Evolutionary conservation across 2,888 invertebrate genomes (phyloP).

Genomic region (Eupeodes luniger): DNA sequence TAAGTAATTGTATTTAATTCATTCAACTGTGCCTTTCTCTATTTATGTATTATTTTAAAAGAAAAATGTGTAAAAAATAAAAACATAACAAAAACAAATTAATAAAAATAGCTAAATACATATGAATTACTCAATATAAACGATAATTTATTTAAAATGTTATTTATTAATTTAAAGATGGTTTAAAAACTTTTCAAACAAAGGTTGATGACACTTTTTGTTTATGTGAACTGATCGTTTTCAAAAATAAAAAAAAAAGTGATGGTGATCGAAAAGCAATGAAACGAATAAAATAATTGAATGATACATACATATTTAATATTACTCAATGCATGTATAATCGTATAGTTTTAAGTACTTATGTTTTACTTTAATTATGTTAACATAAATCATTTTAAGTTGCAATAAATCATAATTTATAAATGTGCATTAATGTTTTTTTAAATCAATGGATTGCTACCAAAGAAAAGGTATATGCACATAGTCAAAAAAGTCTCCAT

Average conservation of each 20-base stretch:
- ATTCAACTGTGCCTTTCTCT: constrained; percentile 1
- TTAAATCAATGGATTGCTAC: background rate
- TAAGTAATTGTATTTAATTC: background rate
- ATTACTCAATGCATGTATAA: background rate
- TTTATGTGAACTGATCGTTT: too few species aligned
- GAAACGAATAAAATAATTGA: background rate
- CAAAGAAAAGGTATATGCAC: too few species aligned
- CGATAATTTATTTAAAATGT: background rate
- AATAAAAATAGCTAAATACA: too few species aligned
- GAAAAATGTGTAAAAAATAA: background rate
- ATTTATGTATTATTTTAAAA: background rate
- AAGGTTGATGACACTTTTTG: too few species aligned
- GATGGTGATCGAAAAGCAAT: background rate
- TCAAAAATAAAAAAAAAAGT: background rate
- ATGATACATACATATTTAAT: background rate
- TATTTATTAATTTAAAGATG: background rate
- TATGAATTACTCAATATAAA: background rate
- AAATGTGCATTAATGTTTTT: background rate
- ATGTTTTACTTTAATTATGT: background rate
- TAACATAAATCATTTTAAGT: background rate
- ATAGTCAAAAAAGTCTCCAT: too few species aligned
- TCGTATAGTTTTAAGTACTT: background rate
- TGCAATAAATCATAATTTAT: constrained; percentile 4
- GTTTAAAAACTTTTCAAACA: background rate
- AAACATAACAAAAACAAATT: background rate